A percentile compares a stretch with the other conserved stretches of the same genome.
These are phyloP conservation scores for Tyrannus savana DNA, from an alignment of 2,113 vertebrate species.

Conservation along the genomic window DNA sequence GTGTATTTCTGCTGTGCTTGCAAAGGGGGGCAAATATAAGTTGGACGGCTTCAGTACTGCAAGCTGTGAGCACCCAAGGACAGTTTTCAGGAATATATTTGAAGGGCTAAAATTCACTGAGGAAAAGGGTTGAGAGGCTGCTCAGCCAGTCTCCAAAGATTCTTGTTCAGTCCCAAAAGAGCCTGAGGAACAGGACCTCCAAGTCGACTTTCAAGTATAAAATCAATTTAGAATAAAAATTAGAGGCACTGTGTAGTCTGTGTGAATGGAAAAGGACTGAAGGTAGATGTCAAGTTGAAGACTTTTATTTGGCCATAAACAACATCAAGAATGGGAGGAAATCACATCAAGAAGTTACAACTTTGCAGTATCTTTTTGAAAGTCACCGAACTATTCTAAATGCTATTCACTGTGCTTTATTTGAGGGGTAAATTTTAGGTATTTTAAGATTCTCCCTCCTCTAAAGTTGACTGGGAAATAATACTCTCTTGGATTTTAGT, in stretches of 20 bases:
- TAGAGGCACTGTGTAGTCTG: not conserved
- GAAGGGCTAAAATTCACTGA: not conserved
- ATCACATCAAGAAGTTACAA: not conserved
- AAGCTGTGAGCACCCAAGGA: not conserved
- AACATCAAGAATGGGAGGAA: not conserved
- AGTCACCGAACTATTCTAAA: not conserved
- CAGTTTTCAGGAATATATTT: not conserved
- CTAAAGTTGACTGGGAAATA: not conserved
- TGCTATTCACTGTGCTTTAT: not conserved
- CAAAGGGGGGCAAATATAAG: not conserved
- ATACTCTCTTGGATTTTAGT: not conserved
- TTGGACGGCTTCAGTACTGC: not conserved
- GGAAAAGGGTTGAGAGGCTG: not conserved
- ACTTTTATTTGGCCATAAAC: not conserved
- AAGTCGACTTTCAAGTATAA: not conserved
- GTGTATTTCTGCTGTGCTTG: fast-evolving
- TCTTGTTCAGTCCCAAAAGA: not conserved
- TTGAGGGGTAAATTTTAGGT: not conserved
- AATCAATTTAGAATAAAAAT: not conserved
- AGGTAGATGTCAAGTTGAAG: not conserved
- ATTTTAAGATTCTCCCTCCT: not conserved
- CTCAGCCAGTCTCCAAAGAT: not conserved
- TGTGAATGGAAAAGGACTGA: not conserved
- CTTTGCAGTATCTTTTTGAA: not conserved
- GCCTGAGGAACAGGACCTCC: not conserved